A percentile compares a stretch with the other conserved stretches of the same genome.
phyloP scores from a whole-genome alignment of 2,888 invertebrate species.

The Choreutis nemorana region DNA sequence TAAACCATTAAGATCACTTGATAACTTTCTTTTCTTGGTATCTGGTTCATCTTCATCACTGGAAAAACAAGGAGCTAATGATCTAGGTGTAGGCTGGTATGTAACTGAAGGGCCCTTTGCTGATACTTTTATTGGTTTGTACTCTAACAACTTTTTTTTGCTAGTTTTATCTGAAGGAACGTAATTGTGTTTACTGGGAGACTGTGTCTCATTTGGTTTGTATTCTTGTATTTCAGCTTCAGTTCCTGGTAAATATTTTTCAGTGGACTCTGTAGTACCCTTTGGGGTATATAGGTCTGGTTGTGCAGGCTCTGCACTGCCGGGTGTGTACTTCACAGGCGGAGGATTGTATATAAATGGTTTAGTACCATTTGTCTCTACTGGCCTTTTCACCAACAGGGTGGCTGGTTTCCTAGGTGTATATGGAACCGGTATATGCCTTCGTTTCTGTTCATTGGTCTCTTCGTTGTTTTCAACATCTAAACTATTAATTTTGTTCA shows the following conservation, averaged over 20 bases:
- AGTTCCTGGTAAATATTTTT: slow-evolving; percentile 48
- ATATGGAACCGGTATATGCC: slow-evolving; percentile 61
- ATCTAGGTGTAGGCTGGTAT: slow-evolving; percentile 54
- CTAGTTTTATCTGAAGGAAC: slow-evolving; percentile 49
- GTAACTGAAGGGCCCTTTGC: slow-evolving; percentile 31
- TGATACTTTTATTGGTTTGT: slow-evolving; percentile 45
- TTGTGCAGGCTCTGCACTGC: slow-evolving; percentile 31
- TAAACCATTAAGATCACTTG: slow-evolving; percentile 44
- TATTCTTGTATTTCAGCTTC: slow-evolving; percentile 44
- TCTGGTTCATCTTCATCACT: slow-evolving; percentile 59
- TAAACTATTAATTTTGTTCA: slow-evolving; percentile 49
- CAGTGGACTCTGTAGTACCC: slow-evolving; percentile 36
- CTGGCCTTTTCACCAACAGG: slow-evolving; percentile 35
- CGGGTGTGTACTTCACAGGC: slow-evolving; percentile 43
- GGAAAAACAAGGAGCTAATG: slow-evolving; percentile 53
- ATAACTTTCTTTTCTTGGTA: slow-evolving; percentile 38
- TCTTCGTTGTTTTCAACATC: slow-evolving; percentile 35
- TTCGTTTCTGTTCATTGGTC: slow-evolving; percentile 35
- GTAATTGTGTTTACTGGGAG: slow-evolving; percentile 37
- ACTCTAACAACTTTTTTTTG: slow-evolving; percentile 45
- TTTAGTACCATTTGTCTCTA: slow-evolving; percentile 40
- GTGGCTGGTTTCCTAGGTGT: slow-evolving; percentile 54
- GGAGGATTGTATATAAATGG: slow-evolving; percentile 52
- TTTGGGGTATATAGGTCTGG: slow-evolving; percentile 50
- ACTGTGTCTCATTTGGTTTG: slow-evolving; percentile 31